Base-by-base conservation (phyloP, 1,140 invertebrate species). In the Amyelois transitella region DNA sequence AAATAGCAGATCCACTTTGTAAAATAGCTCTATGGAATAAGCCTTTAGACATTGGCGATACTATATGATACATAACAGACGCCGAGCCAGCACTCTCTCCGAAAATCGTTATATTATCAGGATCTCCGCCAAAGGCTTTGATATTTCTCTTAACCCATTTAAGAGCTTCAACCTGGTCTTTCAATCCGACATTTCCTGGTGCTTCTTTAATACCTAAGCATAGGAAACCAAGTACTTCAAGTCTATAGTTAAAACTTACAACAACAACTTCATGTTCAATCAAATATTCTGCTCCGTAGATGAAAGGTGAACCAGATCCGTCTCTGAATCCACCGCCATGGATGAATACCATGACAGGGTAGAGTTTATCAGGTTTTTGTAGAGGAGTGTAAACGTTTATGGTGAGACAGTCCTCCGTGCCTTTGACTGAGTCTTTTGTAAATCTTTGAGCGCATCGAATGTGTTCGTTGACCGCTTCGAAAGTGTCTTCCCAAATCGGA, bases 171-270 rank as follows among this genome's bases (percentile, higher is more conserved):
- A 89, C 81, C 64, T 91, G 90, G 63, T 92, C 91, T 60, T 91
- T 91, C 25, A 92, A 54, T 4, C 91, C 91, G 17, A 69, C 81
- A 56, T 92, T 92, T 24, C 90, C 91, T 2, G 89, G 89, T n/a
- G 90, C 90, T 65, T 78, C 84, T 53, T 83, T 80, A 50, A 91
- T 90, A 1, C 75, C 85, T 5, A 91, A 86, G 47, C 91, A 92
- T 0, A 94, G 69, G 63, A 92, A 94, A 24, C 93, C 93, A 54
- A 92, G 76, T 44, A 90, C 76, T 58, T 92, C 92, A 6, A 93
- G 67, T 65, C 94, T 86, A 57, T 91, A 94, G 70, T 94, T 94
- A 7, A 94, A 81, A 1, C 91, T 92, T 2, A 94, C 92, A 1
- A 94, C 57, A 17, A 94, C 89, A 0, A 94, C 86, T 57, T 91